Percentiles rank a stretch among this genome's conserved stretches.
phyloP scores from a whole-genome alignment of 2,797 vertebrate genomes.

The Varecia variegata region DNA sequence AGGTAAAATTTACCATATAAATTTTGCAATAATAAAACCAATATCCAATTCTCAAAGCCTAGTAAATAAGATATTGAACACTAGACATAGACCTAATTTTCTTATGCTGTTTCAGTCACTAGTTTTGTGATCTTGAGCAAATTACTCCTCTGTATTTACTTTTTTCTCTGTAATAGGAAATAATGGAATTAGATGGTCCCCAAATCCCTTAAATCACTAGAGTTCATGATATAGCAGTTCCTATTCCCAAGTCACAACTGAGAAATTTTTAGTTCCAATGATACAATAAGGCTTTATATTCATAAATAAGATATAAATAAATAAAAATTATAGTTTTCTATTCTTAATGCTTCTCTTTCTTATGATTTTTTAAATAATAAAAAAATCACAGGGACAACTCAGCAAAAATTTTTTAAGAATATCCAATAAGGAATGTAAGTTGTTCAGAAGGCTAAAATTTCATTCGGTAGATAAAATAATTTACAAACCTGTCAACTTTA shows the following conservation, averaged over 20 bases:
- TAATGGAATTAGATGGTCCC: not conserved
- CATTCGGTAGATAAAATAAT: conserved; percentile 21
- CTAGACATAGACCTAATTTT: not conserved
- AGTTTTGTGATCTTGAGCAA: not conserved
- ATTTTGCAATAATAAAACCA: not conserved
- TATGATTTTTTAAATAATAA: not conserved
- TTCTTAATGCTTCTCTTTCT: not conserved
- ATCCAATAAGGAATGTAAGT: not conserved
- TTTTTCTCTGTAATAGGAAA: not conserved
- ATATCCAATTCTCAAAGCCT: not conserved
- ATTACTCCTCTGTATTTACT: not conserved
- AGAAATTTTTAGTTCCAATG: not conserved
- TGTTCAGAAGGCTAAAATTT: conserved; percentile 17
- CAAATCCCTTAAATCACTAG: not conserved
- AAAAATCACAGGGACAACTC: not conserved
- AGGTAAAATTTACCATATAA: not conserved
- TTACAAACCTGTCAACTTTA: conserved; percentile 1
- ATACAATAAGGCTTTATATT: not conserved
- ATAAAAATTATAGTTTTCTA: not conserved
- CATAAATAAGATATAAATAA: not conserved
- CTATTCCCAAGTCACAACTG: not conserved
- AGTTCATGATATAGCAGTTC: not conserved
- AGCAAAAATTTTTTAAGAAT: not conserved
- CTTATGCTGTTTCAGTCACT: not conserved
- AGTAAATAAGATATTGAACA: not conserved